A percentile compares a stretch with the other conserved stretches of the same genome.
Evolutionary conservation across 2,888 invertebrate species (phyloP).

Genomic region (Masnerella sp.): DNA sequence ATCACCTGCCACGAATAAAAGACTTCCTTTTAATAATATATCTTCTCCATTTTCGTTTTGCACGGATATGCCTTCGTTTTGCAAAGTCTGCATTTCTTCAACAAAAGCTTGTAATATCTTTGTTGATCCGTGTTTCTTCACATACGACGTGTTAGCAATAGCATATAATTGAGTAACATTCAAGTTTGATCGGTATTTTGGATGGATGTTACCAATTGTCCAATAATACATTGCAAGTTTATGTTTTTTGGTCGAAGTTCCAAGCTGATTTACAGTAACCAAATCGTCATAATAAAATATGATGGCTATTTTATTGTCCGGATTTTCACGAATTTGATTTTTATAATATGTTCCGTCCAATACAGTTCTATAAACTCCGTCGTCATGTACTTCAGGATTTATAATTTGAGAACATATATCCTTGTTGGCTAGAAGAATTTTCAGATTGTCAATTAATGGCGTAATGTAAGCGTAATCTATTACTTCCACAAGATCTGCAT

Average conservation of each 20-base stretch:
- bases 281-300: conserved; percentile 12
- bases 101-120: conserved; percentile 54
- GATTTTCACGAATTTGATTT: neutral
- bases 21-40: conserved; percentile 15
- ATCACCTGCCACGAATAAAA: conserved; percentile 1
- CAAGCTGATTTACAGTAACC: conserved; percentile 20
- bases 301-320: conserved; percentile 1
- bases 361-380: neutral
- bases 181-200: conserved; percentile 12
- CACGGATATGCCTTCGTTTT: conserved; percentile 45
- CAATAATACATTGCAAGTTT: conserved; percentile 35
- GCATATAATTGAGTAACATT: conserved; percentile 42
- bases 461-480: neutral
- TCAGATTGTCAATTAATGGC: neutral
- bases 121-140: conserved; percentile 46
- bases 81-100: conserved; percentile 31
- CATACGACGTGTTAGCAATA: conserved; percentile 30
- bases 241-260: conserved; percentile 16
- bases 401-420: conserved; percentile 5
- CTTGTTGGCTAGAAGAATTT: neutral
- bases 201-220: conserved; percentile 8
- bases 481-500: neutral
- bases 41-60: neutral
- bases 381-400: neutral
- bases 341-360: conserved; percentile 9